These are phyloP conservation scores for Halictus rubicundus DNA, from an alignment of 1,140 invertebrate genomes.

Conservation along the genomic window DNA sequence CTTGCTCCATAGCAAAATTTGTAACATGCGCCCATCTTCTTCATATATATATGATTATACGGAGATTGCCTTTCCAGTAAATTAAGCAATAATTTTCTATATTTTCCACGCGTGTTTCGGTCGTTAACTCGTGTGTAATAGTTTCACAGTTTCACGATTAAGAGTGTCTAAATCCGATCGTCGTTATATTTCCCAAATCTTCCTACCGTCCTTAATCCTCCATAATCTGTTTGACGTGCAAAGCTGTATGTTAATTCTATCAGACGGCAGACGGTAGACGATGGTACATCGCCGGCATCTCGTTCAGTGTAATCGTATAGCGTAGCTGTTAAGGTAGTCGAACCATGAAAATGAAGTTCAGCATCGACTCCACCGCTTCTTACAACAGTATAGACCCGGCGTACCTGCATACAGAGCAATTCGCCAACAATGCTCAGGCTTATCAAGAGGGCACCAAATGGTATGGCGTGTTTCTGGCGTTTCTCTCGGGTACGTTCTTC, in stretches of 20 bases:
- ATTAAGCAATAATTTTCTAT: too few species aligned
- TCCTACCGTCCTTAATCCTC: conserved; percentile 58
- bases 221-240: conserved; percentile 59
- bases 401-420: conserved; percentile 75
- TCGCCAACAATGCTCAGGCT: conserved; percentile 72
- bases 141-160: conserved; percentile 12
- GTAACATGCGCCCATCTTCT: too few species aligned
- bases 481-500: conserved; percentile 80
- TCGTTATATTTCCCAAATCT: conserved; percentile 50
- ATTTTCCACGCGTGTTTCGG: too few species aligned
- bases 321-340: neutral
- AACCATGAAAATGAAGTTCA: conserved; percentile 78
- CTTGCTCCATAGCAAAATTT: too few species aligned
- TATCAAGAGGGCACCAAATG: conserved; percentile 77
- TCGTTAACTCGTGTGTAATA: neutral
- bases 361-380: conserved; percentile 70
- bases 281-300: conserved; percentile 20
- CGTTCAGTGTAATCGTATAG: conserved; percentile 16
- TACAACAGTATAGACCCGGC: conserved; percentile 76
- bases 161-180: conserved; percentile 10
- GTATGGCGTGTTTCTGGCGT: conserved; percentile 79
- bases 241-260: conserved; percentile 67
- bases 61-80: too few species aligned
- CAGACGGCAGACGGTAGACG: conserved; percentile 37
- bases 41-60: too few species aligned